Evolutionary conservation across 2,797 vertebrate species (phyloP), one percentile per base, ranked within the genome.

Genomic region (Petrocephalus sullivani): DNA sequence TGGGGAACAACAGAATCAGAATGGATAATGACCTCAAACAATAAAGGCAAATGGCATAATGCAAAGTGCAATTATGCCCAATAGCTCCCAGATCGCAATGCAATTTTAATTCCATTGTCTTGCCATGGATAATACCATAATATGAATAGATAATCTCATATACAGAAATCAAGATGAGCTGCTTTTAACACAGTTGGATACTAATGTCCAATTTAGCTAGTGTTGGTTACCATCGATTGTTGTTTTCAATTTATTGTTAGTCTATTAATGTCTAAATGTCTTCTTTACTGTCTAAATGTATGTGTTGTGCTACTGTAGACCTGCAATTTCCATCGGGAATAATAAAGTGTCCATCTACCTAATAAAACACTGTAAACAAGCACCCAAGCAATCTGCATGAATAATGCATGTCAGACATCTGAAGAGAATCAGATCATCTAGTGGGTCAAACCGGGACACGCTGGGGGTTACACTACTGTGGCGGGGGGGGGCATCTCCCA

Each of bases 341-440:
- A 37, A 71, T 71, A 16, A 71, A 71, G 28, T 37, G 28, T 71
- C 33, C 16, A 0, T 37, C 33, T 37, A 71, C 64, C 64, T 37
- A 71, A 49, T 81, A 81, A 81, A 81, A 81, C 41, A 81, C 75
- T 46, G 37, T 81, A 81, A 49, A 49, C 41, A 81, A 81, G 75
- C 16, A 49, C n/a, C 75, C 37, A 49, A n/a, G 19, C 19, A n/a
- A 3, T 6, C 19, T n/a, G 75, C 41, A 81, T 81, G 75, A 81
- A 81, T 49, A 81, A 81, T n/a, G 46, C 41, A 78, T 46, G 33
- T 41, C 71, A 78, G 4, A 75, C 71, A 49, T n/a, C 75, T 71
- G 28, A 81, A 3, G 75, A 41, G 37, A 33, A 56, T 9, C 23
- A 51, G 21, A 83, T 49, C 46, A 53, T 28, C 2, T 23, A 21